phyloP scores from a whole-genome alignment of 2,888 invertebrate genomes.

The Drosophila kanekoi region DNA sequence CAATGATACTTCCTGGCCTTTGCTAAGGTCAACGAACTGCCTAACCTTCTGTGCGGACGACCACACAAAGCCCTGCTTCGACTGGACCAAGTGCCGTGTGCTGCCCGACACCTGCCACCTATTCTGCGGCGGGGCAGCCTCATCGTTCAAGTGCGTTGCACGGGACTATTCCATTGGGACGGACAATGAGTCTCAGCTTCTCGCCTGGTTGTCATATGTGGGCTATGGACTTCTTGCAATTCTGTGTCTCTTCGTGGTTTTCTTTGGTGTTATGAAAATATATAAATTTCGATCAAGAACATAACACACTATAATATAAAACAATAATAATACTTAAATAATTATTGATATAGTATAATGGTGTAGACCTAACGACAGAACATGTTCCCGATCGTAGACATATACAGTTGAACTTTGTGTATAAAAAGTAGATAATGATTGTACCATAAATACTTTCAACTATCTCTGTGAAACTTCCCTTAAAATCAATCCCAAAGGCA shows the following conservation, averaged over 20 bases:
- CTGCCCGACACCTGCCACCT: constrained; percentile 3
- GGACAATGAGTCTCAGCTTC: background rate
- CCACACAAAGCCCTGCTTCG: constrained; percentile 40
- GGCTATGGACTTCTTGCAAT: background rate
- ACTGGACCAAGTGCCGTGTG: constrained; percentile 13
- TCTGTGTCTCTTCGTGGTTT: background rate
- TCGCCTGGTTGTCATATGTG: constrained; percentile 1
- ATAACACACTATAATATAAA: no score
- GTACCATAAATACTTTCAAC: no score
- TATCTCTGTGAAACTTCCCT: no score
- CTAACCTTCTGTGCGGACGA: constrained; percentile 22
- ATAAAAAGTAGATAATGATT: no score
- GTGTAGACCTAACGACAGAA: no score
- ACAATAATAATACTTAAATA: no score
- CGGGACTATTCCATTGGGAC: background rate
- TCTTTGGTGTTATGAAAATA: background rate
- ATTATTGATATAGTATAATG: no score
- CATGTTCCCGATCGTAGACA: no score
- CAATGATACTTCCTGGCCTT: constrained; percentile 12
- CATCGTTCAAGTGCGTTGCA: constrained; percentile 28
- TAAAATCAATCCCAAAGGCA: no score
- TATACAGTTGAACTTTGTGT: no score
- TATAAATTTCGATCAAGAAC: background rate
- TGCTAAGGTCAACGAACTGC: constrained; percentile 19
- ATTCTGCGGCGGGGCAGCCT: constrained; percentile 11